phyloP scores from a whole-genome alignment of 2,888 invertebrate genomes.

The Ormyrus pomaceus region DNA sequence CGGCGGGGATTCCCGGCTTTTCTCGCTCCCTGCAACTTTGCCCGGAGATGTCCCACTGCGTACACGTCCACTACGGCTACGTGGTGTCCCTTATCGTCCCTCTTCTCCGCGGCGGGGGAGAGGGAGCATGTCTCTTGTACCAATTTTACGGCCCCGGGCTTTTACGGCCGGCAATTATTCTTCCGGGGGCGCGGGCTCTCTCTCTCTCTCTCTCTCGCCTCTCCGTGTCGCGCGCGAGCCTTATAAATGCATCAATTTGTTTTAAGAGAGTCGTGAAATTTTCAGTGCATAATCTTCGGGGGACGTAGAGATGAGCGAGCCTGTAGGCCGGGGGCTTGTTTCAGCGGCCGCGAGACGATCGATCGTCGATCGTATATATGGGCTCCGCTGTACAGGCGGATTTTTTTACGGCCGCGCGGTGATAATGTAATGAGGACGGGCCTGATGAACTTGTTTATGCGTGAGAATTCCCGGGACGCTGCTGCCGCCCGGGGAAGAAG shows the following conservation, averaged over 20 bases:
- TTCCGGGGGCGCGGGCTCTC: background rate
- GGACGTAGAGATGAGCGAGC: background rate
- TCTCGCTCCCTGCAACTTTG: no score
- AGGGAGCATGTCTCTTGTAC: constrained; percentile 31
- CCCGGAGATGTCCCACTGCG: no score
- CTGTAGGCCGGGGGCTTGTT: no score
- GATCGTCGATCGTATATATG: no score
- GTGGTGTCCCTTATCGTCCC: constrained; percentile 38
- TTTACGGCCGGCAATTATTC: constrained; percentile 51
- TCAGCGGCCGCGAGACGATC: no score
- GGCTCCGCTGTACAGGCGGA: no score
- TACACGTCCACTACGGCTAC: background rate
- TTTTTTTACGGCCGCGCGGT: no score
- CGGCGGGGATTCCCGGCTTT: constrained; percentile 4
- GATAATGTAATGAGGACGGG: constrained; percentile 10
- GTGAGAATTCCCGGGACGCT: background rate
- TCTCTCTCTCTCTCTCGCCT: no score
- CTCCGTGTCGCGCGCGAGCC: background rate
- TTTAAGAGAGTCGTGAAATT: constrained; percentile 44
- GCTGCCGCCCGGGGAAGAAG: no score
- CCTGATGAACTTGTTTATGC: constrained; percentile 19
- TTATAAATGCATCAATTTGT: constrained; percentile 49
- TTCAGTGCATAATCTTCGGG: constrained; percentile 35
- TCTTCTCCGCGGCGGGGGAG: constrained; percentile 6
- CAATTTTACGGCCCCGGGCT: constrained; percentile 45